Conservation (phyloP, 1,140 invertebrate species). For the Drosophila subobscura region DNA sequence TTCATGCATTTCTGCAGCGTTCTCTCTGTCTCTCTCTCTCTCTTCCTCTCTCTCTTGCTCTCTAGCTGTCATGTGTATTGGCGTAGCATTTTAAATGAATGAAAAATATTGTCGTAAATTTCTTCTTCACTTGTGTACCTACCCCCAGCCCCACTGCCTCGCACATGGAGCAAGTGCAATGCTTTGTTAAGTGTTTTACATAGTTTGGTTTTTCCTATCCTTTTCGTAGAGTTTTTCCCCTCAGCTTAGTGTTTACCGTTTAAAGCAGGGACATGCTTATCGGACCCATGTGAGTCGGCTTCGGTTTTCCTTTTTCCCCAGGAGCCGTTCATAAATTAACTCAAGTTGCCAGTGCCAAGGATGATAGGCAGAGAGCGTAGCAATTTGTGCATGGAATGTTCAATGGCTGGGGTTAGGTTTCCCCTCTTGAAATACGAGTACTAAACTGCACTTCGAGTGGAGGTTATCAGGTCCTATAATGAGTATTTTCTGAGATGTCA, state of each 20-base stretch:
- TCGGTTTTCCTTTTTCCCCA: constrained; percentile 5
- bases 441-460: constrained; percentile 16
- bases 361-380: constrained; percentile 13
- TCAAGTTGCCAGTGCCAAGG: constrained; percentile 20
- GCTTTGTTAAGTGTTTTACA: constrained; percentile 75
- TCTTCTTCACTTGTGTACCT: constrained; percentile 49
- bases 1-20: constrained; percentile 12
- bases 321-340: constrained; percentile 52
- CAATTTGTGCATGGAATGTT: constrained; percentile 24
- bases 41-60: constrained; percentile 6
- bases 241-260: constrained; percentile 34
- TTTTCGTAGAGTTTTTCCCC: constrained; percentile 10
- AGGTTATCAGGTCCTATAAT: background rate
- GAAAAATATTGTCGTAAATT: constrained; percentile 80
- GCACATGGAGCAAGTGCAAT: constrained; percentile 43
- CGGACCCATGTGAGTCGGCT: constrained; percentile 28
- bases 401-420: background rate
- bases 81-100: constrained; percentile 81
- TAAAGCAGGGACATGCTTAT: constrained; percentile 5
- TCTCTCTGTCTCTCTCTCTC: background rate
- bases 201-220: constrained; percentile 34
- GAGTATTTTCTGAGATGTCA: constrained; percentile 25
- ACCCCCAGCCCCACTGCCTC: constrained; percentile 1
- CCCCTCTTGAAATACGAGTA: constrained; percentile 14
- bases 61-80: constrained; percentile 48